Evolutionary conservation across 2,113 vertebrate species (phyloP).

Genomic region (Crotalus tigris): DNA sequence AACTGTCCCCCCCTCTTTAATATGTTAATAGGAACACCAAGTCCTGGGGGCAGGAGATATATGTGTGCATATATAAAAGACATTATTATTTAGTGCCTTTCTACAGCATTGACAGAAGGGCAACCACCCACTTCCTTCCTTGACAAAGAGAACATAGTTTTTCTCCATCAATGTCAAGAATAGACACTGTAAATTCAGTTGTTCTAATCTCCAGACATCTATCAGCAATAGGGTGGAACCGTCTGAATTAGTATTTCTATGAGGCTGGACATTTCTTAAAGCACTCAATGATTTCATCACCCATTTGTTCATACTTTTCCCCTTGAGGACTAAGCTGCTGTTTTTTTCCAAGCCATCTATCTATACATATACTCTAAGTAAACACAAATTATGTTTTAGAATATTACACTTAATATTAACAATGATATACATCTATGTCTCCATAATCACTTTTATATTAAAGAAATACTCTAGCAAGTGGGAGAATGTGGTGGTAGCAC

Average conservation of each 20-base stretch:
- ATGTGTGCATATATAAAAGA: conserved; percentile 18
- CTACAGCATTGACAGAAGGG: conserved; percentile 30
- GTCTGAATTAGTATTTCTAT: conserved; percentile 63
- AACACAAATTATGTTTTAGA: background rate
- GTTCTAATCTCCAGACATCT: conserved; percentile 63
- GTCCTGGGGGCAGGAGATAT: conserved; percentile 18
- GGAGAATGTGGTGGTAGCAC: background rate
- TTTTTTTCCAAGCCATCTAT: background rate
- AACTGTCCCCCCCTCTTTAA: conserved; percentile 30
- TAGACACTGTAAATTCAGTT: conserved; percentile 57
- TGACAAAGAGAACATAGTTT: conserved; percentile 49
- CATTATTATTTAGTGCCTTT: conserved; percentile 52
- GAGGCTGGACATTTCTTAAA: conserved; percentile 54
- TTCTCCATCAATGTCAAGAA: conserved; percentile 57
- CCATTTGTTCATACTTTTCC: conserved; percentile 44
- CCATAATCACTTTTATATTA: background rate
- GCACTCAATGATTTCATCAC: conserved; percentile 40
- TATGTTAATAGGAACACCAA: conserved; percentile 35
- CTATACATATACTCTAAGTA: background rate
- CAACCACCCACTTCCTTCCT: conserved; percentile 44
- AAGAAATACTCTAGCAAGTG: background rate
- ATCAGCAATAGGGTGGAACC: conserved; percentile 57
- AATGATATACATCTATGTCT: background rate
- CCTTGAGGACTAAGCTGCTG: conserved; percentile 6
- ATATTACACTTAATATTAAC: background rate